phyloP scores from a whole-genome alignment of 2,888 invertebrate species.

The Prenolepis imparis region DNA sequence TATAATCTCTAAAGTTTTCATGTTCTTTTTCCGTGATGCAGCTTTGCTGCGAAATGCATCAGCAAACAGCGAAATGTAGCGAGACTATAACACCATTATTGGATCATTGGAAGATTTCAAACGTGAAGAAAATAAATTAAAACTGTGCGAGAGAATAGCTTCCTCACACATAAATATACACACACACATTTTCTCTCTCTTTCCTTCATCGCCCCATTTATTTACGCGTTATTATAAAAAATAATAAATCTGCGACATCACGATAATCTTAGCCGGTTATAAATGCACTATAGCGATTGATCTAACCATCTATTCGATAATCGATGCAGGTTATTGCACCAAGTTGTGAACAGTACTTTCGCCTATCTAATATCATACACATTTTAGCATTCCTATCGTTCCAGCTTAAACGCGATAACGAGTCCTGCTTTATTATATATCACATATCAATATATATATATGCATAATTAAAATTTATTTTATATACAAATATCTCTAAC shows the following conservation, averaged over 20 bases:
- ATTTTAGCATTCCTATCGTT: not conserved
- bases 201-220: not conserved
- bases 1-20: not conserved
- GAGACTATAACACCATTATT: not conserved
- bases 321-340: slow-evolving; percentile 71
- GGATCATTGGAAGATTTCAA: not conserved
- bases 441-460: not conserved
- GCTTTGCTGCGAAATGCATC: not conserved
- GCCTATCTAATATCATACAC: slow-evolving; percentile 26
- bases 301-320: slow-evolving; percentile 62
- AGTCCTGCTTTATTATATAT: not conserved
- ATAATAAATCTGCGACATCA: slow-evolving; percentile 13
- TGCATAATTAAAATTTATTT: slow-evolving; percentile 10
- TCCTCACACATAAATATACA: not conserved
- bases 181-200: not conserved
- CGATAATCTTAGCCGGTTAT: slow-evolving; percentile 56
- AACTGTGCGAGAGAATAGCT: not conserved
- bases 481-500: not conserved
- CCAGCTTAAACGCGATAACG: not conserved
- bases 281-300: slow-evolving; percentile 49
- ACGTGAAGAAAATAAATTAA: not conserved
- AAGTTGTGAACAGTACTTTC: slow-evolving; percentile 37
- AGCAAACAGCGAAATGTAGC: not conserved
- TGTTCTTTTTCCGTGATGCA: not conserved
- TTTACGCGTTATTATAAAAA: slow-evolving; percentile 9